Evolutionary conservation across 2,113 vertebrate species (phyloP).

Genomic region (Eclectus roratus): DNA sequence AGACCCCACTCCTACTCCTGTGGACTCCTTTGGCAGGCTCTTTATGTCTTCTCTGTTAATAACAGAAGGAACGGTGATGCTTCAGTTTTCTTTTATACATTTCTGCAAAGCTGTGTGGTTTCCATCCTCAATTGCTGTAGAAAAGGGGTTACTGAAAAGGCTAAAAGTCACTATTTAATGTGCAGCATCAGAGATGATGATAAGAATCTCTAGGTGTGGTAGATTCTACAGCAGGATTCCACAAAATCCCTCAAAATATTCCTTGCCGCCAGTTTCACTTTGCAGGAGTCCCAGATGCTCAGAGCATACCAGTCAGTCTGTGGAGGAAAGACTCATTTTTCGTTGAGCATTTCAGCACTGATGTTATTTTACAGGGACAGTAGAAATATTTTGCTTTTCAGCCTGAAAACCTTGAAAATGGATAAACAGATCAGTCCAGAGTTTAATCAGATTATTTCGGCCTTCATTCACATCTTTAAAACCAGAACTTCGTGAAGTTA

Average conservation of each 20-base stretch:
- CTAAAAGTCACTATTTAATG: not conserved
- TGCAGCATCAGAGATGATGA: not conserved
- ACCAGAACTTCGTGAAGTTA: not conserved
- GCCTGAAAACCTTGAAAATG: not conserved
- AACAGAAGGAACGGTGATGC: not conserved
- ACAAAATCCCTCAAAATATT: not conserved
- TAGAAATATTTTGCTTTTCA: not conserved
- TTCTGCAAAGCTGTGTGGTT: not conserved
- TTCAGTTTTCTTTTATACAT: not conserved
- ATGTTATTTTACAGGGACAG: not conserved
- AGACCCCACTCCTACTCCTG: rapidly evolving
- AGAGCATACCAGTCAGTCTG: not conserved
- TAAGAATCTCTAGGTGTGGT: not conserved
- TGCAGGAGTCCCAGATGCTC: not conserved
- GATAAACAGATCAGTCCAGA: not conserved
- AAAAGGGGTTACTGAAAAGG: not conserved
- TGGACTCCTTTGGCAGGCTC: not conserved
- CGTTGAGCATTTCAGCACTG: not conserved
- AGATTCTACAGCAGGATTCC: not conserved
- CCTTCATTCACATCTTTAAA: not conserved
- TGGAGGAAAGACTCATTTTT: not conserved
- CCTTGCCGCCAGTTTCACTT: not conserved
- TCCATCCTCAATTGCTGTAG: not conserved
- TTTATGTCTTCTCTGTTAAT: not conserved
- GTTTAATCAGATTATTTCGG: not conserved